Base-by-base conservation (phyloP, 2,113 vertebrate genomes). In the Callorhinus ursinus region DNA sequence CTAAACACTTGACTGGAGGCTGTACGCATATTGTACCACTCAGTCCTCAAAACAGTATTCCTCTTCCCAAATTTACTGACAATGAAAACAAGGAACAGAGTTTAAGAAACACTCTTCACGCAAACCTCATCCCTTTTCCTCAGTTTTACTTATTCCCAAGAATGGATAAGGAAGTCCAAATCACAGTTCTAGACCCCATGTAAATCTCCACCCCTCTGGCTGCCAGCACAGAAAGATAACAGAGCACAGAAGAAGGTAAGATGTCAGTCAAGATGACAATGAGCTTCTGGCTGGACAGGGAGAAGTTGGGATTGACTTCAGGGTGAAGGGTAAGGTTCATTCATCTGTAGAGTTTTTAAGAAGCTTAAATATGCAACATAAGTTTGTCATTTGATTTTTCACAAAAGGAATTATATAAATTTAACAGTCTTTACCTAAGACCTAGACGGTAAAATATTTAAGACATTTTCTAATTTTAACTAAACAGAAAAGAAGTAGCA, bases 1-100 rank as follows among this genome's bases (percentile, higher is more conserved):
- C 19, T 19, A 53, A 55, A 18, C 51, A 51, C 2, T n/a, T 57
- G 13, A 2, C 36, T 39, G 0, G 42, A 13, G 31, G 26, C 72
- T 19, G 6, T 13, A 1, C 22, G 1, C 0, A 3, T 28, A 31
- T 13, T 13, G 0, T 1, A 4, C 28, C 9, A 9, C 36, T 72
- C 10, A 63, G 46, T 15, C n/a, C 74, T 63, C 31, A 14, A 4
- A 15, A 18, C 4, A 22, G 28, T 31, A n/a, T 46, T 67, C 28
- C 39, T 71, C 24, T 24, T 42, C 4, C 2, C 3, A 24, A 53
- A n/a, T 85, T 26, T 59, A 33, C 12, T 36, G 13, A 53, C 7
- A 14, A 57, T 31, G 36, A 63, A 88, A 79, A 65, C 36, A 63
- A 24, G 31, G 51, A 51, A 14, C 22, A 39, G 22, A 83, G 13